A percentile compares a stretch with the other conserved stretches of the same genome.
Conservation (phyloP, 2,888 invertebrate genomes). For the Euspilapteryx auroguttella region DNA sequence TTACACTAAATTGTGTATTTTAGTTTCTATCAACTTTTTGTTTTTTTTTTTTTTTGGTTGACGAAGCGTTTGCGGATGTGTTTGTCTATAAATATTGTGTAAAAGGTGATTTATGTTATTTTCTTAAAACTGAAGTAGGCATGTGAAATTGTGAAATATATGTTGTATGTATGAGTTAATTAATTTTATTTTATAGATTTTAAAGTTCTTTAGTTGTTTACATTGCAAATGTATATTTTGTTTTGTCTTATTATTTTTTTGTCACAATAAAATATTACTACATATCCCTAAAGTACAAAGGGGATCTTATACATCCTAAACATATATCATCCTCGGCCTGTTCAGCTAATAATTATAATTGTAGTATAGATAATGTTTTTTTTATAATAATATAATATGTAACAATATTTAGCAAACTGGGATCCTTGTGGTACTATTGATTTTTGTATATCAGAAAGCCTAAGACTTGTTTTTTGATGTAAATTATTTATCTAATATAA, state of each 20-base stretch:
- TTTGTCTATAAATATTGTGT: too few species aligned
- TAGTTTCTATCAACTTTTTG: conserved; percentile 1
- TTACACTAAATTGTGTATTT: background rate
- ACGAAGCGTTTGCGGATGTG: too few species aligned
- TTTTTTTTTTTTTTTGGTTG: background rate
- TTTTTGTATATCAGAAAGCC: conserved; percentile 42
- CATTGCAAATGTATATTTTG: conserved; percentile 12
- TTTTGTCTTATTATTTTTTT: conserved; percentile 4
- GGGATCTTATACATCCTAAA: conserved; percentile 25
- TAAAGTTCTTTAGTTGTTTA: too few species aligned
- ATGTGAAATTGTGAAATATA: too few species aligned
- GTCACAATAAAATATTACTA: conserved; percentile 14
- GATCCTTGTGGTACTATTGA: conserved; percentile 20
- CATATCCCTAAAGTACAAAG: conserved; percentile 47
- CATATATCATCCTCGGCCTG: conserved; percentile 35
- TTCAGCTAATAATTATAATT: background rate
- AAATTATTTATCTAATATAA: conserved; percentile 60
- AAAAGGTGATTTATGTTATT: too few species aligned
- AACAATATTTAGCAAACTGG: too few species aligned
- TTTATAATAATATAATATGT: background rate
- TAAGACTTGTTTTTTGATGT: conserved; percentile 58
- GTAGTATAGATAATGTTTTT: too few species aligned
- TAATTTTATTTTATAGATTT: too few species aligned
- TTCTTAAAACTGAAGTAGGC: too few species aligned
- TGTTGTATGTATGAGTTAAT: too few species aligned